Evolutionary conservation across 2,113 vertebrate species (phyloP).

Genomic region (Anarrhichthys ocellatus): DNA sequence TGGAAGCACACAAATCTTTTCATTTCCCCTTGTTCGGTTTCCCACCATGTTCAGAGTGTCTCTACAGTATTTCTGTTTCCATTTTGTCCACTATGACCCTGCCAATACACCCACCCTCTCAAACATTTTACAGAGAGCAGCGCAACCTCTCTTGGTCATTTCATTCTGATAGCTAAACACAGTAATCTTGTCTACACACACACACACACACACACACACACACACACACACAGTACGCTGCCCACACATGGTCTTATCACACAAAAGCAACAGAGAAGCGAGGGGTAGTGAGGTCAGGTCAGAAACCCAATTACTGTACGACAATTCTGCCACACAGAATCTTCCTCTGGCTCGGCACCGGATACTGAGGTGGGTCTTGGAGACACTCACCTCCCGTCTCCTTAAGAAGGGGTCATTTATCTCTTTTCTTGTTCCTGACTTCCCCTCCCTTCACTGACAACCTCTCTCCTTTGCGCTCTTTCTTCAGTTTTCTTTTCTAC

Average conservation of each 20-base stretch:
- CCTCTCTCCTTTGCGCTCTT: slow-evolving; percentile 55
- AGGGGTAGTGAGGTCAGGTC: slow-evolving; percentile 73
- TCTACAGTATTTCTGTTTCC: slow-evolving; percentile 56
- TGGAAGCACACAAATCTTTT: slow-evolving; percentile 50
- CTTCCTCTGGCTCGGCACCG: slow-evolving; percentile 33
- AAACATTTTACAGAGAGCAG: slow-evolving; percentile 61
- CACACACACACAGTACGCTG: slow-evolving; percentile 54
- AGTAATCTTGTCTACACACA: slow-evolving; percentile 59
- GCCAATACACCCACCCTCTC: slow-evolving; percentile 69
- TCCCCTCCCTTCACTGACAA: slow-evolving; percentile 29
- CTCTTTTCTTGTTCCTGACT: slow-evolving; percentile 45
- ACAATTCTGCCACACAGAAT: slow-evolving; percentile 49
- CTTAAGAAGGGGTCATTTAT: slow-evolving; percentile 52
- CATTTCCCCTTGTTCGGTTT: slow-evolving; percentile 42
- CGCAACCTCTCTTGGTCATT: slow-evolving; percentile 68
- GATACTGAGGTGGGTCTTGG: slow-evolving; percentile 40
- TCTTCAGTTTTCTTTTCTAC: slow-evolving; percentile 58
- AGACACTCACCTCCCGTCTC: slow-evolving; percentile 49
- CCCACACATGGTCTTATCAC: slow-evolving; percentile 78
- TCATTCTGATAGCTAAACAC: slow-evolving; percentile 67
- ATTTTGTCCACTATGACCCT: slow-evolving; percentile 62
- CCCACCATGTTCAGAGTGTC: slow-evolving; percentile 50
- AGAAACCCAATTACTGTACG: slow-evolving; percentile 74
- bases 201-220: slow-evolving; percentile 40
- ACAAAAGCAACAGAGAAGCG: slow-evolving; percentile 69